These are phyloP conservation scores for Tetrapedia diversipes DNA, from an alignment of 2,888 invertebrate species.

Conservation along the genomic window DNA sequence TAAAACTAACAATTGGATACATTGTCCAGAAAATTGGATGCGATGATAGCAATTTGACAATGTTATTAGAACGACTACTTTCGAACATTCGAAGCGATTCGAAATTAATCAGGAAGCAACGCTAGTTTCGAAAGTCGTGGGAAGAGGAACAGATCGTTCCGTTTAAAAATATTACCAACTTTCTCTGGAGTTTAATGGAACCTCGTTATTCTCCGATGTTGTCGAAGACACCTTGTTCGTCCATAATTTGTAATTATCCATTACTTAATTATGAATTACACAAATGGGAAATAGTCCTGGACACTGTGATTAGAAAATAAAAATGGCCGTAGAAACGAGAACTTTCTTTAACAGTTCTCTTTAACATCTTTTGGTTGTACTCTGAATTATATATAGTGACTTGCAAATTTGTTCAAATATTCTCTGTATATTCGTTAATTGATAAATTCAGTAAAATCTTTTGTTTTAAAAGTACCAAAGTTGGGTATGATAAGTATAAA, in stretches of 20 bases:
- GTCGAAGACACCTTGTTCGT: constrained; percentile 17
- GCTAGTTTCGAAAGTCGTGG: constrained; percentile 53
- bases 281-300: background rate
- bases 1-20: too few species aligned
- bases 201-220: constrained; percentile 32
- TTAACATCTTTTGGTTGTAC: background rate
- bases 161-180: constrained; percentile 48
- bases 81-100: constrained; percentile 7
- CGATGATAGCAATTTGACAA: background rate
- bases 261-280: constrained; percentile 35
- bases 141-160: constrained; percentile 51
- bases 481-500: too few species aligned
- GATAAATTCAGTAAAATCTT: too few species aligned
- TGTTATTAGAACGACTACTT: background rate
- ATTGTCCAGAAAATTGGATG: background rate
- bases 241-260: background rate
- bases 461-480: too few species aligned
- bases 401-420: too few species aligned
- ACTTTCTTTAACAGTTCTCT: background rate
- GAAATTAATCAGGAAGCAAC: constrained; percentile 49
- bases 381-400: background rate
- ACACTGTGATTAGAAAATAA: background rate
- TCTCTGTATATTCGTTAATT: too few species aligned
- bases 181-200: constrained; percentile 49
- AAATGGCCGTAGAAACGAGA: background rate